phyloP scores from a whole-genome alignment of 2,888 invertebrate genomes.

The Folsomia candida region DNA sequence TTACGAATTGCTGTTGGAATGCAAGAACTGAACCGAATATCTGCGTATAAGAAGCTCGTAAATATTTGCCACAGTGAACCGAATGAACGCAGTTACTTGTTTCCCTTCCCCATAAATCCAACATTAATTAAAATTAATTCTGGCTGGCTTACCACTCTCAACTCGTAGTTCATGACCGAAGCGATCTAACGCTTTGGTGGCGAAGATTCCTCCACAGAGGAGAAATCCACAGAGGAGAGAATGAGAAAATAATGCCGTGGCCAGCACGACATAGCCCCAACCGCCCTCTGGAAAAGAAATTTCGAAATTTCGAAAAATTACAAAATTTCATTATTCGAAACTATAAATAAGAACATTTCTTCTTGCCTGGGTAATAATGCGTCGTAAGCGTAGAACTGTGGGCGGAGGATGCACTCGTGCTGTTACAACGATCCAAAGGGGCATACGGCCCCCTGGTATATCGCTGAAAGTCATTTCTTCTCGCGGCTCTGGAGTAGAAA shows the following conservation, averaged over 20 bases:
- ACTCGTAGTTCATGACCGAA: conserved; percentile 38
- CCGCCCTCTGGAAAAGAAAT: conserved; percentile 49
- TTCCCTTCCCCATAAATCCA: conserved; percentile 1
- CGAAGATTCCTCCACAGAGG: conserved; percentile 40
- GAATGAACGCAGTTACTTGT: too few species aligned
- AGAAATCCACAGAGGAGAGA: conserved; percentile 45
- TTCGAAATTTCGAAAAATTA: conserved; percentile 17
- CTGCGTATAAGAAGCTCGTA: too few species aligned
- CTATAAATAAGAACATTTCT: background rate
- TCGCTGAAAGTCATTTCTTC: conserved; percentile 26
- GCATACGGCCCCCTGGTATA: conserved; percentile 41
- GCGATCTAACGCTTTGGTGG: conserved; percentile 20
- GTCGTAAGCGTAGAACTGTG: conserved; percentile 39
- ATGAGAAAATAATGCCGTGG: conserved; percentile 42
- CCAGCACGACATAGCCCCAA: conserved; percentile 46
- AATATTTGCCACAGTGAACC: background rate
- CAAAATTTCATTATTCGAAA: background rate
- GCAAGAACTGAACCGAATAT: too few species aligned
- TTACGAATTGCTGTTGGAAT: too few species aligned
- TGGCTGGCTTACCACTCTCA: conserved; percentile 30
- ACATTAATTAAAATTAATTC: background rate
- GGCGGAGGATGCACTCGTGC: conserved; percentile 41
- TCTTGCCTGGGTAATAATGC: conserved; percentile 14
- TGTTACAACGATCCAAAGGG: conserved; percentile 40
- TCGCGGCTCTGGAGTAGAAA: conserved; percentile 32